Percentiles rank a stretch among this genome's conserved stretches.
These are phyloP conservation scores for Ochotona curzoniae DNA, from an alignment of 2,113 vertebrate species.

Conservation along the genomic window DNA sequence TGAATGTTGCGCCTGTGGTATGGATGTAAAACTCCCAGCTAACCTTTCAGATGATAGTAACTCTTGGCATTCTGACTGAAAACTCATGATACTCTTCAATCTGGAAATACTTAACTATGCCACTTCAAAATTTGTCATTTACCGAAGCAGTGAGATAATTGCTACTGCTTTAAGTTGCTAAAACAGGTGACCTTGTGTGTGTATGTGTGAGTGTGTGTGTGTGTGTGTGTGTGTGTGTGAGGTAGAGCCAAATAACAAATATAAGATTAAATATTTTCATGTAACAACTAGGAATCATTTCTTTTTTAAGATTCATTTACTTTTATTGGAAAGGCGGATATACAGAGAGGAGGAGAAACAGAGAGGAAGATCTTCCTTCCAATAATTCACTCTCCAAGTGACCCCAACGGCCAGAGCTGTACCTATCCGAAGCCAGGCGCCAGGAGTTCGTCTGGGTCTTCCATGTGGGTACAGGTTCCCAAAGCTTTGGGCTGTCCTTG, in stretches of 20 bases:
- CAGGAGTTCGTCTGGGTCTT: too few species aligned
- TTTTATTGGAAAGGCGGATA: too few species aligned
- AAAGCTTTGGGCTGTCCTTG: too few species aligned
- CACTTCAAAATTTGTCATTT: background rate
- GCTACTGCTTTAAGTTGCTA: background rate
- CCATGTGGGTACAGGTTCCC: too few species aligned
- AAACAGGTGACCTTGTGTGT: background rate
- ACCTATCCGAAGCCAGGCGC: too few species aligned
- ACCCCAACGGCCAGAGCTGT: too few species aligned
- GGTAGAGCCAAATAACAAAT: background rate
- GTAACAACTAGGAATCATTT: too few species aligned
- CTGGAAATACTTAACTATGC: background rate
- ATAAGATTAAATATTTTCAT: background rate
- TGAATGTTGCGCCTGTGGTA: background rate
- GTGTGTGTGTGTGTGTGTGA: background rate
- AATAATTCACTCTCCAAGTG: too few species aligned
- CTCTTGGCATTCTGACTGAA: background rate
- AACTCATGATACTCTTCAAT: background rate
- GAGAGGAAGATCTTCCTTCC: too few species aligned
- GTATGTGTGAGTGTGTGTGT: background rate
- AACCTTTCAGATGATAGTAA: background rate
- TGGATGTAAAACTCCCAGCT: background rate
- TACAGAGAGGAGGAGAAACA: too few species aligned
- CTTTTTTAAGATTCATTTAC: too few species aligned
- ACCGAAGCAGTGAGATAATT: background rate